Evolutionary conservation across 2,888 invertebrate species (phyloP), one percentile per base, ranked within the genome.

Genomic region (Trissolcus brochymenae): DNA sequence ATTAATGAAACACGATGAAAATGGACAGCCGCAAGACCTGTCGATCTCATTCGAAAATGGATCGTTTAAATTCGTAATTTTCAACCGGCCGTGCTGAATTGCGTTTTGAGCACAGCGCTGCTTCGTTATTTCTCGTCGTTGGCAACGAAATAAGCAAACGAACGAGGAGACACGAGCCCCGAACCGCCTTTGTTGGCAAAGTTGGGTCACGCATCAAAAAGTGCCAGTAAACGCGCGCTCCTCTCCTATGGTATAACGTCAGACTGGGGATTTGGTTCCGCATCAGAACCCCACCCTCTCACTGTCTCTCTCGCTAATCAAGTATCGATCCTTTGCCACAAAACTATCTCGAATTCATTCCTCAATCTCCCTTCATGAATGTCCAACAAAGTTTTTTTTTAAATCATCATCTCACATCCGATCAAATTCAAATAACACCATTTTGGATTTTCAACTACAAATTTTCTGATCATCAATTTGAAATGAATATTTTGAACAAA

Each of bases 181-280:
- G 43, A 67, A 35, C 35, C 43, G 57, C 60, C 67, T 60, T 68
- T 68, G 59, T 59, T 53, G 43, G 59, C 59, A 19, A 67, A 51
- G 67, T 61, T 61, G 70, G 70, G 61, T 70, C 70, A 70, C 70
- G 61, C 61, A 70, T 70, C 61, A 60, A 71, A 71, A 71, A 71
- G 62, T 50, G 62, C 56, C 55, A 29, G 60, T 46, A 56, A 68
- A 66, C 66, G 60, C 46, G 65, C 56, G 56, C 35, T 46, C 54
- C 41, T 53, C 62, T 19, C 50, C 51, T 49, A 35, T 35, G 35
- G 9, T 35, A 35, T 35, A 35, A 49, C 53, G 61, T 70, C 70
- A 55, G 50, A 55, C 54, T 53, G 21, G 61, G 60, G 35, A 68
- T 60, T 35, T 49, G 54, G 46, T 21, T 55, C 51, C 68, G 41